Evolutionary conservation across 2,797 vertebrate genomes (phyloP).

Genomic region (Oryzias sinensis): DNA sequence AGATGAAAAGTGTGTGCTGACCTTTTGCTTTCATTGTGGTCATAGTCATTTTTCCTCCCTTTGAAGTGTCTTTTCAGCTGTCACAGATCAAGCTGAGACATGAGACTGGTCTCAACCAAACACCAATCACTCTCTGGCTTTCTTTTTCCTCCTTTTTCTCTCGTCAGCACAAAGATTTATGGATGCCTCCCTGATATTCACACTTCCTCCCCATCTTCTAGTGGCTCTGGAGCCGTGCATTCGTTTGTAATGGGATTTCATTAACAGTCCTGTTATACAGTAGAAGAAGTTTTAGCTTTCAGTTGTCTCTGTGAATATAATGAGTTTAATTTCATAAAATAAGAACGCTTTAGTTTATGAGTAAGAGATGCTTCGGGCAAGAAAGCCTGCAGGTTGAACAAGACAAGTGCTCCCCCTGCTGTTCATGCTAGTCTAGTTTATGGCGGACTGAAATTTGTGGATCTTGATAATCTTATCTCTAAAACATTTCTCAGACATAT

Average conservation of each 20-base stretch:
- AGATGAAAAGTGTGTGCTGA: slow-evolving; percentile 38
- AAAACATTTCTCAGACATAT: neutral
- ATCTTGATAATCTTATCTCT: neutral
- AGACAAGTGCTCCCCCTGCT: slow-evolving; percentile 65
- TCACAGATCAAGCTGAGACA: slow-evolving; percentile 49
- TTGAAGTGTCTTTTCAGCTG: slow-evolving; percentile 57
- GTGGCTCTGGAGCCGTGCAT: slow-evolving; percentile 5
- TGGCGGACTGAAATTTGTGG: no score
- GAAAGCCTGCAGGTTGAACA: neutral
- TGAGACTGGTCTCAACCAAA: slow-evolving; percentile 31
- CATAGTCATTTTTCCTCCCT: slow-evolving; percentile 51
- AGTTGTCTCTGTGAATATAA: slow-evolving; percentile 59
- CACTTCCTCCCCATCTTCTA: slow-evolving; percentile 1
- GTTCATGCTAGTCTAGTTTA: slow-evolving; percentile 9
- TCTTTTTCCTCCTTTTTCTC: neutral
- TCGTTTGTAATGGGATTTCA: slow-evolving; percentile 33
- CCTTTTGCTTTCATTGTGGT: slow-evolving; percentile 53
- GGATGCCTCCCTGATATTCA: neutral
- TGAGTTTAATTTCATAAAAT: slow-evolving; percentile 68
- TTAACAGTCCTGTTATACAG: slow-evolving; percentile 42
- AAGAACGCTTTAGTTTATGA: slow-evolving; percentile 48
- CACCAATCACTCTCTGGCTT: slow-evolving; percentile 9
- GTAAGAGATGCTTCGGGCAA: slow-evolving; percentile 14
- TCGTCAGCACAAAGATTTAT: slow-evolving; percentile 6
- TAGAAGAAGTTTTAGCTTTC: slow-evolving; percentile 39